Evolutionary conservation across 23 tunicate species (phyloP), one percentile per base, ranked within the genome.

Genomic region (Halocynthia aurantium): DNA sequence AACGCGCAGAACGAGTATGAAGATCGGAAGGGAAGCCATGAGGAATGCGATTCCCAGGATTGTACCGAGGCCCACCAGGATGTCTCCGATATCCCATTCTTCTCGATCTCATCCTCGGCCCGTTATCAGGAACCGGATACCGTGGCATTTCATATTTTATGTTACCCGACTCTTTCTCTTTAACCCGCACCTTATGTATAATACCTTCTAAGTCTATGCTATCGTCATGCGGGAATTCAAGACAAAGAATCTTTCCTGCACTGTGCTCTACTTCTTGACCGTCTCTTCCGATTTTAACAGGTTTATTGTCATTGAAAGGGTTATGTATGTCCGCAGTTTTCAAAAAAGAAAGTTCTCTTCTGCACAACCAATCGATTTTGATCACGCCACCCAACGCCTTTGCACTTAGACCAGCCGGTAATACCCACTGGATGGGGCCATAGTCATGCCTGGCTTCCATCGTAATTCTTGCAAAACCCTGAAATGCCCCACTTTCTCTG

Each of bases 261-360:
- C 82, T 82, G 7, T 92, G 98, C 82, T 92, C 98, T 53, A 92
- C 80, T 61, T 92, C 98, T 75, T 92, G 98, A 6, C 98, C 98
- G 55, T 92, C 98, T 44, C 98, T 69, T 62, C 98, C 98, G 6
- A 92, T 92, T 66, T 92, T 92, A 12, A 92, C 86, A 0, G 92
- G 98, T 69, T 92, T 92, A 70, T 86, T 86, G 50, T 54, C 76
- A 56, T 92, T 92, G 63, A 86, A 92, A 6, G 92, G 72, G 55
- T 92, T 92, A 44, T 55, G 70, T 53, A 92, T 86, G 75, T 86
- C 92, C 15, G 56, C 58, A 7, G 98, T 92, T 68, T 86, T 83
- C 17, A 78, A 77, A 73, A 92, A 92, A 5, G 92, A 86, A 7
- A 92, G 85, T 61, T 92, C 92, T 40, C 81, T 78, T 9, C 88